Conservation (phyloP, 2,113 vertebrate genomes). For the Butastur rufipennis region DNA sequence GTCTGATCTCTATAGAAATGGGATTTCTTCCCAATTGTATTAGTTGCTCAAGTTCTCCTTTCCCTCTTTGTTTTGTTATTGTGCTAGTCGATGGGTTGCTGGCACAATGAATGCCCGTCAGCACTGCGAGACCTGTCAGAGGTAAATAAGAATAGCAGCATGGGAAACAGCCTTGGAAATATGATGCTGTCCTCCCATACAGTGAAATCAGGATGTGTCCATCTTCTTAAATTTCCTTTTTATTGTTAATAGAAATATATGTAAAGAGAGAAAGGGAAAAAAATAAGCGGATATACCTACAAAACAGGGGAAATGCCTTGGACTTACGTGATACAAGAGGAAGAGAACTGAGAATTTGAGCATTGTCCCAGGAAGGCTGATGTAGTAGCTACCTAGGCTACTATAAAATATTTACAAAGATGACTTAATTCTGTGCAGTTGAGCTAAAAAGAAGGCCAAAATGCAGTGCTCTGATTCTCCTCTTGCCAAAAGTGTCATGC, state of each 20-base stretch:
- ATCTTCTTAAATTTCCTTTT: not conserved
- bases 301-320: not conserved
- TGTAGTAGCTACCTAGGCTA: not conserved
- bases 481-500: not conserved
- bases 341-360: not conserved
- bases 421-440: not conserved
- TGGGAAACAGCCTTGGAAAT: not conserved
- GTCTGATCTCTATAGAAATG: not conserved
- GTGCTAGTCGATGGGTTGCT: not conserved
- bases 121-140: not conserved
- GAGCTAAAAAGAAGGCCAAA: not conserved
- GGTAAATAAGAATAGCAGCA: not conserved
- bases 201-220: not conserved
- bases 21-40: not conserved
- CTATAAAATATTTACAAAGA: not conserved
- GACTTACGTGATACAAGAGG: not conserved
- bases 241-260: not conserved
- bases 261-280: not conserved
- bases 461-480: not conserved
- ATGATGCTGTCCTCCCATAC: rapidly evolving
- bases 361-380: not conserved
- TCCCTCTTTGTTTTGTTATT: not conserved
- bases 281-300: not conserved
- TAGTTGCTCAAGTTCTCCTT: not conserved
- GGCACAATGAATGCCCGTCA: not conserved